Evolutionary conservation across 1,140 invertebrate genomes (phyloP), one percentile per base, ranked within the genome.

Genomic region (Cydia fagiglandana): DNA sequence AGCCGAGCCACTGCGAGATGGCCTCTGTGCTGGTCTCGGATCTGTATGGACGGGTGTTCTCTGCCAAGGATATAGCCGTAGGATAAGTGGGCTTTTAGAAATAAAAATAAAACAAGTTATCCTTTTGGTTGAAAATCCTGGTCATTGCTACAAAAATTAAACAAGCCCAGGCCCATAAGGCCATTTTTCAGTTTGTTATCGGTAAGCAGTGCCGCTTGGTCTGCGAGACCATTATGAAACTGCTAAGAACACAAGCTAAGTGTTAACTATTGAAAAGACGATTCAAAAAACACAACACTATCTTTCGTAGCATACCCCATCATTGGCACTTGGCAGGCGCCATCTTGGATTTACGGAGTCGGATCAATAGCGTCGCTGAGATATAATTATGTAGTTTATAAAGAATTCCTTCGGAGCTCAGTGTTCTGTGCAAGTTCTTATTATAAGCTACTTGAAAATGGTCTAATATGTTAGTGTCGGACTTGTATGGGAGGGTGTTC

Each of bases 21-120:
- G 97, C 97, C 1, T 98, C 97, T 53, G 95, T 98, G 20, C 94
- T 99, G 45, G 96, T 99, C 80, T 98, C 97, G 9, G 97, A 98
- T 89, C 94, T 98, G 13, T 98, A 97, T 83, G 96, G 95, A 53
- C 95, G 95, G 77, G 90, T 97, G 9, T 94, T 98, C 64, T 94
- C 94, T 20, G 94, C 95, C 79, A 94, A 95, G 73, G 97, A 98
- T 81, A 97, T 98, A 79, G 95, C 94, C 50, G n/a, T n/a, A n/a
- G n/a, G n/a, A n/a, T n/a, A n/a, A n/a, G n/a, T n/a, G 2, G 7
- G 66, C 41, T 45, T 73, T 9, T 61, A 50, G 9, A 15, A 47
- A 10, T 45, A 12, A 45, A 45, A 0, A 45, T n/a, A 34, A 34
- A 34, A 4, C 0, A 0, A 34, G 5, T 4, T 12, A 47, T 10